Base-by-base conservation (phyloP, 2,888 invertebrate genomes). In the Lottia scabra region DNA sequence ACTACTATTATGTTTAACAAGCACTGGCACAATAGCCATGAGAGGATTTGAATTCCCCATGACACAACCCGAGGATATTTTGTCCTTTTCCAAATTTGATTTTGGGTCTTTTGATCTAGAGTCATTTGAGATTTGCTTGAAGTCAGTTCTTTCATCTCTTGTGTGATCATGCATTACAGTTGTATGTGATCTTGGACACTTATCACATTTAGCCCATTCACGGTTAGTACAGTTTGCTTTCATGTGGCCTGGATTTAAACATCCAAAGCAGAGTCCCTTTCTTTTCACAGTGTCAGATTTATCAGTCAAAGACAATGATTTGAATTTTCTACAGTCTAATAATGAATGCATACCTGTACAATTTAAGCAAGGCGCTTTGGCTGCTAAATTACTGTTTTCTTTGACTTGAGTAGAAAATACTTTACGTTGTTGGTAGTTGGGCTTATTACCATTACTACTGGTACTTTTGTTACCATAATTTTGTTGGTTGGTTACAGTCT, bases 391-490 rank as follows among this genome's bases (percentile, higher is more conserved):
- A 19, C 5, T 10, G 10, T 38, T 38, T 38, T 30, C 30, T 30
- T 48, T 48, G 48, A 56, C 56, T n/a, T 56, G 56, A 16, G 56
- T 56, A n/a, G 56, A 56, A n/a, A n/a, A n/a, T 56, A n/a, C 23
- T 1, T 16, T 0, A 16, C n/a, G n/a, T 13, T 6, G 23, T 13
- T 56, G n/a, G 23, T 56, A 10, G 8, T n/a, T n/a, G 23, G 56
- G n/a, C n/a, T 56, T 56, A n/a, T n/a, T n/a, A 56, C 48, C 23
- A 56, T 4, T 15, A 48, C 19, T 16, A 10, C n/a, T 16, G 48
- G 19, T 10, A 48, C 30, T 30, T 6, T 38, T 10, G 38, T 6
- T 38, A 38, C 5, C 5, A 38, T 38, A 10, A 10, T 38, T 38
- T 10, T 38, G 38, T 10, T 38, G 3, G 10, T 10, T 38, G 5